Evolutionary conservation across 2,113 vertebrate genomes (phyloP).

Genomic region (Harpagus bidentatus): DNA sequence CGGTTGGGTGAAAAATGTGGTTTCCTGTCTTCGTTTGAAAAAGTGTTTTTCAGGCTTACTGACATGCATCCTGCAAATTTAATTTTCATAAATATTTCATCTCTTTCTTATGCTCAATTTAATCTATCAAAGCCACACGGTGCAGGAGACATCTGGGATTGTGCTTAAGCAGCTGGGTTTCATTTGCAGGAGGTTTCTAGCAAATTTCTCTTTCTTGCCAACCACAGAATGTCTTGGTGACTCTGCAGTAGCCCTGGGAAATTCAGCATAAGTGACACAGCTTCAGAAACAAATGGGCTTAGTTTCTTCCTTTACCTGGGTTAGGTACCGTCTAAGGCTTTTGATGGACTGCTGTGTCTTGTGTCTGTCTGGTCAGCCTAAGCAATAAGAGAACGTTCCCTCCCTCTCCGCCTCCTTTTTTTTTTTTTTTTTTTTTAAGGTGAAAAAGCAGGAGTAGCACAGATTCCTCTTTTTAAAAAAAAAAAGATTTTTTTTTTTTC

Average conservation of each 20-base stretch:
- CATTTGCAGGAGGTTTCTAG: conserved; percentile 66
- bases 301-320: not conserved
- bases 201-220: conserved; percentile 56
- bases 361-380: not conserved
- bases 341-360: not conserved
- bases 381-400: not conserved
- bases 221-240: conserved; percentile 40
- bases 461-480: not conserved
- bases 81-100: conserved; percentile 77
- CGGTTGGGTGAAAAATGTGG: conserved; percentile 37
- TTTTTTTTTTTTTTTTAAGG: not conserved
- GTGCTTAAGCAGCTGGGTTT: conserved; percentile 75
- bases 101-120: conserved; percentile 76
- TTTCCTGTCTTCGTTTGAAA: conserved; percentile 54
- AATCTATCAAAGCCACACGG: conserved; percentile 67
- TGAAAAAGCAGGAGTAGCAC: not conserved
- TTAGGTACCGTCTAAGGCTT: not conserved
- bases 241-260: conserved; percentile 34
- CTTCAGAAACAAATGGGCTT: conserved; percentile 27
- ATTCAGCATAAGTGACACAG: not conserved
- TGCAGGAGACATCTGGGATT: conserved; percentile 73
- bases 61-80: conserved; percentile 72
- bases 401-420: too few species aligned
- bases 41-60: conserved; percentile 46
- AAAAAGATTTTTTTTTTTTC: too few species aligned